Percentiles rank a stretch among this genome's conserved stretches.
Conservation (phyloP, 35 echinoderm and acorn worm species). For the Amphiura filiformis region DNA sequence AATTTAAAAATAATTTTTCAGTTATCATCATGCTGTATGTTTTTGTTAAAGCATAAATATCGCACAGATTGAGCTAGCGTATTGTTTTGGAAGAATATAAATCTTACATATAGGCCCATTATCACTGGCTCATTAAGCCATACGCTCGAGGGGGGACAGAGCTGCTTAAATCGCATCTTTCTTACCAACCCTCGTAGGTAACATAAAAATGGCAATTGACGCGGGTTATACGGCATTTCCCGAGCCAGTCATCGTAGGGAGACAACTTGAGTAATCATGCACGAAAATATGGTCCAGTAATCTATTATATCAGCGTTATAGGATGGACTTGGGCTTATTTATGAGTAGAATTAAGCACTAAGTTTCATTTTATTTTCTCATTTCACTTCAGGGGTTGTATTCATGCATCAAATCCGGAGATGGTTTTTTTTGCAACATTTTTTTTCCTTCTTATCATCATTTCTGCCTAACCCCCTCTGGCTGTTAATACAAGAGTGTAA, state of each 20-base stretch:
- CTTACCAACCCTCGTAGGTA: background rate
- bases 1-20: too few relatives aligned
- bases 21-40: too few relatives aligned
- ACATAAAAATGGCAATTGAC: background rate
- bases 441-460: background rate
- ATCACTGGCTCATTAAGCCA: background rate
- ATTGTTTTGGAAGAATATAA: too few relatives aligned
- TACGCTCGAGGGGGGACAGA: background rate
- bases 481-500: constrained; percentile 3
- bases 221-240: background rate
- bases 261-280: background rate
- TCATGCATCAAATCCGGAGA: background rate
- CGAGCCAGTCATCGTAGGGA: background rate
- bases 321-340: background rate
- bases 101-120: background rate
- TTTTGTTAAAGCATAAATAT: too few relatives aligned
- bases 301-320: background rate
- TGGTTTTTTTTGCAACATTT: background rate
- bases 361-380: constrained; percentile 2
- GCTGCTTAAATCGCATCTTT: background rate
- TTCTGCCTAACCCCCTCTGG: background rate
- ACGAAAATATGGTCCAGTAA: background rate
- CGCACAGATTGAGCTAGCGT: too few relatives aligned
- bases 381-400: background rate
- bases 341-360: background rate